phyloP scores from a whole-genome alignment of 2,888 invertebrate species.

The Drosophila mayaguana region DNA sequence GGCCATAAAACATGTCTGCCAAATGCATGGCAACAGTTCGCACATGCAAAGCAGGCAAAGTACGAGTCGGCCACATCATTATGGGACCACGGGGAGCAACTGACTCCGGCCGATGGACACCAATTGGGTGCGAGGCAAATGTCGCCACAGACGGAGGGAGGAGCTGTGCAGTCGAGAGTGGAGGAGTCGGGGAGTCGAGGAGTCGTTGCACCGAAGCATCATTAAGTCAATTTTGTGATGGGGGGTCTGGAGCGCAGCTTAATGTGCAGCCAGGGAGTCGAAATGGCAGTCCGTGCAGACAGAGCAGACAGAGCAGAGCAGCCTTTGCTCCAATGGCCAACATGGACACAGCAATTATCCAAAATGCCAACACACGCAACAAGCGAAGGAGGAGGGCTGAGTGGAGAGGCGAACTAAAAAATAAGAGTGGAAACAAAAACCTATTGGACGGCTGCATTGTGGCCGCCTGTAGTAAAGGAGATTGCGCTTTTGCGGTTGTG shows the following conservation, averaged over 20 bases:
- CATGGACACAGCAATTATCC: slow-evolving; percentile 75
- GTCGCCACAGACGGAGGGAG: slow-evolving; percentile 39
- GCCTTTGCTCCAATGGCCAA: slow-evolving; percentile 39
- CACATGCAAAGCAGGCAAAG: slow-evolving; percentile 49
- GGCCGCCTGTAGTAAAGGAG: slow-evolving; percentile 45
- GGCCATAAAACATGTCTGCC: slow-evolving; percentile 42
- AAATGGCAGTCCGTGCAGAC: slow-evolving; percentile 12
- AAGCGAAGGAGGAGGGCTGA: background rate
- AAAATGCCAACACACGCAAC: slow-evolving; percentile 57
- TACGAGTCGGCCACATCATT: slow-evolving; percentile 79
- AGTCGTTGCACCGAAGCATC: slow-evolving; percentile 62
- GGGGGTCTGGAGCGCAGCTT: slow-evolving; percentile 63
- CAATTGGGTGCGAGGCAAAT: slow-evolving; percentile 48
- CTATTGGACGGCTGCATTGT: slow-evolving; percentile 16
- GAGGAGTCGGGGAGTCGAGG: slow-evolving; percentile 19
- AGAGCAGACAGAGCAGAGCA: slow-evolving; percentile 5
- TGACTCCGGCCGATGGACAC: slow-evolving; percentile 46
- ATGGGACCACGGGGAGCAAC: slow-evolving; percentile 79
- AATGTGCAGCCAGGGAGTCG: slow-evolving; percentile 73
- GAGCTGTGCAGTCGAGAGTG: background rate
- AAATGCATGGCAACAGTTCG: slow-evolving; percentile 39
- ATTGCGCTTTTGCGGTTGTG: slow-evolving; percentile 82
- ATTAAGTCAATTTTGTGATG: slow-evolving; percentile 80
- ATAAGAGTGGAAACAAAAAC: slow-evolving; percentile 25
- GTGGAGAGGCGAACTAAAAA: background rate